phyloP scores from a whole-genome alignment of 2,797 vertebrate genomes.

The Acestrorhynchus altus region DNA sequence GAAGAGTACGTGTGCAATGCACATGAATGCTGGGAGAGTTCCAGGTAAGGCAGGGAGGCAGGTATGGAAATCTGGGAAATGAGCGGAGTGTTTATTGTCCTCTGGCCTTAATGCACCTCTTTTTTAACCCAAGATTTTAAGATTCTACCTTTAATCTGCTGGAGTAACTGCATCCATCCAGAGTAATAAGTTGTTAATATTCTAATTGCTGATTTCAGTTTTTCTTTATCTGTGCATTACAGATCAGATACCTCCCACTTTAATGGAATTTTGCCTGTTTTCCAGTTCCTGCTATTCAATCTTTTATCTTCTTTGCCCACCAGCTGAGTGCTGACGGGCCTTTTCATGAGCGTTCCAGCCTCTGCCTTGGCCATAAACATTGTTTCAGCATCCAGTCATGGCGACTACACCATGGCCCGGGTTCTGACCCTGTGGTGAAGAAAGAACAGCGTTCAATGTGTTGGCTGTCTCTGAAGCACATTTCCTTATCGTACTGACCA shows the following conservation, averaged over 20 bases:
- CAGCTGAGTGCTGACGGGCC: not conserved
- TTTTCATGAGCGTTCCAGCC: conserved; percentile 18
- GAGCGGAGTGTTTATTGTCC: too few relatives aligned
- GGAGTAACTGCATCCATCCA: too few relatives aligned
- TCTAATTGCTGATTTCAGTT: too few relatives aligned
- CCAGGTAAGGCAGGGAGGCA: too few relatives aligned
- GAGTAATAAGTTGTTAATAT: too few relatives aligned
- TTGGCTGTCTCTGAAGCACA: conserved; percentile 29
- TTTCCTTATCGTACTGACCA: conserved; percentile 30
- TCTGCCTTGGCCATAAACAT: conserved; percentile 47
- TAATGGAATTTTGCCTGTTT: not conserved
- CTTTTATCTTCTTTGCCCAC: not conserved
- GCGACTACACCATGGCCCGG: conserved; percentile 21
- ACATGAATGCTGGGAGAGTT: too few relatives aligned
- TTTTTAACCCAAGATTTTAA: too few relatives aligned
- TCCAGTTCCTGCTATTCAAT: not conserved
- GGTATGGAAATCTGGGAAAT: too few relatives aligned
- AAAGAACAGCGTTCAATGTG: conserved; percentile 53
- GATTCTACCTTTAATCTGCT: too few relatives aligned
- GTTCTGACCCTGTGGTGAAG: conserved; percentile 44
- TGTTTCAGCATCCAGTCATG: conserved; percentile 39
- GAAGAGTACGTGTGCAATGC: too few relatives aligned
- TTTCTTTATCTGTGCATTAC: not conserved
- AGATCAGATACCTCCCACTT: not conserved
- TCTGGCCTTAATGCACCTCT: too few relatives aligned